Conservation (phyloP, 1,140 invertebrate species). For the Heliconius melpomene region DNA sequence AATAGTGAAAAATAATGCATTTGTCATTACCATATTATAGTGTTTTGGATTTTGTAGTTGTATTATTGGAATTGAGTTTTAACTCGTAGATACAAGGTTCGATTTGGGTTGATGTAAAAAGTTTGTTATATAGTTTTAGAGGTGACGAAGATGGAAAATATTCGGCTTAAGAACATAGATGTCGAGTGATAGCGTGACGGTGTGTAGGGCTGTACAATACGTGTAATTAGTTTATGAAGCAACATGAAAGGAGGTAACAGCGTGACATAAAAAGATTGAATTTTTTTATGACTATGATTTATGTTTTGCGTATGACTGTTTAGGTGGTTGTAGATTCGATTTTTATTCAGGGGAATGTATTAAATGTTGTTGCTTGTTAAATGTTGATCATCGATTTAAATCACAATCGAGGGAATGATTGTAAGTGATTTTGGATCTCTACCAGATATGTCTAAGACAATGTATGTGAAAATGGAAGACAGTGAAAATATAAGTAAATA, state of each 20-base stretch:
- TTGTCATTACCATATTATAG: constrained; percentile 34
- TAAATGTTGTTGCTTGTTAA: no score
- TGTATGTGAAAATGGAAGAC: no score
- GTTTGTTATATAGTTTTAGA: constrained; percentile 41
- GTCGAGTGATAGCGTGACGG: constrained; percentile 61
- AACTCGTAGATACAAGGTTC: neutral
- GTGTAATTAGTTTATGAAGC: neutral
- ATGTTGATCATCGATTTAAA: no score
- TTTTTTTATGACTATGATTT: neutral
- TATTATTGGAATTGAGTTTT: neutral
- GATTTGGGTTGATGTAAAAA: neutral
- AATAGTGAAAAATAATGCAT: constrained; percentile 21
- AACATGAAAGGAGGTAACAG: neutral
- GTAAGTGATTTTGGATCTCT: no score
- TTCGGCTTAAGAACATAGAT: constrained; percentile 65
- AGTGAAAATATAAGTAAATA: no score
- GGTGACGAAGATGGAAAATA: constrained; percentile 68
- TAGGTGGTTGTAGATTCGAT: neutral
- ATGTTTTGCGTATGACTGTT: neutral
- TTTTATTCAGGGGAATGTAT: neutral
- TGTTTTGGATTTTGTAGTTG: neutral
- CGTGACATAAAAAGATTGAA: neutral
- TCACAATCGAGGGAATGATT: no score
- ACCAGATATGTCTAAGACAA: no score
- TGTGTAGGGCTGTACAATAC: constrained; percentile 39